Evolutionary conservation across 2,888 invertebrate genomes (phyloP).

Genomic region (Drosophila fulvimacula): DNA sequence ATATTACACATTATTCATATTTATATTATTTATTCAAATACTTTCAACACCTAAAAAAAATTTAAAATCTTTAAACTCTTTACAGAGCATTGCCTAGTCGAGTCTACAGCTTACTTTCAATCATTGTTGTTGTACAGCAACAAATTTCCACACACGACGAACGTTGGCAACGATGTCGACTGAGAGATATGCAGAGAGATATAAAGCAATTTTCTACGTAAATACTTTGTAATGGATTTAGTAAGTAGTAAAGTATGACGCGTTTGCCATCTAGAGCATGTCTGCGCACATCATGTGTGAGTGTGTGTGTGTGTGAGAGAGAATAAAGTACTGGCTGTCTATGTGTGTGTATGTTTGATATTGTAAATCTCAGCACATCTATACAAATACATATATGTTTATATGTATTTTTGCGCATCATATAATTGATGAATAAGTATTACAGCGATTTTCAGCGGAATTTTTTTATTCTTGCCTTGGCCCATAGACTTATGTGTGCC

Average conservation of each 20-base stretch:
- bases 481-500: slow-evolving; percentile 48
- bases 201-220: slow-evolving; percentile 80
- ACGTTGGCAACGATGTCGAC: slow-evolving; percentile 56
- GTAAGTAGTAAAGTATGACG: slow-evolving; percentile 80
- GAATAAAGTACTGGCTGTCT: slow-evolving; percentile 56
- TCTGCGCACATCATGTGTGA: slow-evolving; percentile 43
- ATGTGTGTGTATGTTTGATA: slow-evolving; percentile 60
- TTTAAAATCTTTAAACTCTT: not conserved
- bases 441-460: slow-evolving; percentile 78
- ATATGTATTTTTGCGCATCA: slow-evolving; percentile 77
- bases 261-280: slow-evolving; percentile 79
- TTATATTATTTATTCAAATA: too few relatives aligned
- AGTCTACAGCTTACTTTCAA: not conserved
- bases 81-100: slow-evolving; percentile 17
- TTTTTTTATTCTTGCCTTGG: slow-evolving; percentile 54
- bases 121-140: slow-evolving; percentile 30
- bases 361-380: slow-evolving; percentile 74
- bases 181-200: slow-evolving; percentile 76
- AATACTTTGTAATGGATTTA: slow-evolving; percentile 81
- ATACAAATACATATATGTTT: slow-evolving; percentile 34
- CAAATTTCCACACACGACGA: slow-evolving; percentile 43
- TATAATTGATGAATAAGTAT: slow-evolving; percentile 83
- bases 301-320: slow-evolving; percentile 39
- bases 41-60: too few relatives aligned
- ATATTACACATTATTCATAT: too few relatives aligned